A percentile compares a stretch with the other conserved stretches of the same genome.
phyloP scores from a whole-genome alignment of 2,888 invertebrate species.

The Smittia sp. region DNA sequence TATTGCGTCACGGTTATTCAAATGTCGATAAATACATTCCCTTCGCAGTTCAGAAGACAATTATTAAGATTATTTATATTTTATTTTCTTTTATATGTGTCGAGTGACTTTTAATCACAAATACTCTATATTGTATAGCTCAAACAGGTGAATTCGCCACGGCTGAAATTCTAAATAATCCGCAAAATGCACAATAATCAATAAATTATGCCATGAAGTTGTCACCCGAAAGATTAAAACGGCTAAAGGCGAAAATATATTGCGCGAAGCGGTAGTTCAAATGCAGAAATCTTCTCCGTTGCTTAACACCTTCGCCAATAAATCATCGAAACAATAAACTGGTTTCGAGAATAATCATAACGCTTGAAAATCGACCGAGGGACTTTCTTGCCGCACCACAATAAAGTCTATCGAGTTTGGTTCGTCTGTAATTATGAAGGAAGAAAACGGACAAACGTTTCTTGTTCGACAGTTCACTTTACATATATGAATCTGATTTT shows the following conservation, averaged over 20 bases:
- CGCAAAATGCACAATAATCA: slow-evolving; percentile 5
- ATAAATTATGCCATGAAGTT: slow-evolving; percentile 34
- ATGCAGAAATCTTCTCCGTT: slow-evolving; percentile 3
- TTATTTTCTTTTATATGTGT: not conserved
- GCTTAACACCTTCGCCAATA: slow-evolving; percentile 6
- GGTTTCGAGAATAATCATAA: not conserved
- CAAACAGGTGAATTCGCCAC: slow-evolving; percentile 26
- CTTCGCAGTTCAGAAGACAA: slow-evolving; percentile 7
- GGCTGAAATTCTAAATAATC: not conserved
- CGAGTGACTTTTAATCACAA: not conserved
- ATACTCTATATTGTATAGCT: not conserved
- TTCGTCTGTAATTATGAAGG: too few relatives aligned
- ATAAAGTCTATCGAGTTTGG: too few relatives aligned
- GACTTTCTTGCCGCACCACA: too few relatives aligned
- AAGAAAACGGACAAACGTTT: too few relatives aligned
- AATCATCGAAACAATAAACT: slow-evolving; percentile 25
- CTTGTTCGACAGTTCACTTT: too few relatives aligned
- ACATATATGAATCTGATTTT: too few relatives aligned
- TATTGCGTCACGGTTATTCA: slow-evolving; percentile 29
- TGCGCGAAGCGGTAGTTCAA: slow-evolving; percentile 13
- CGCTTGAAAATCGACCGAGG: too few relatives aligned
- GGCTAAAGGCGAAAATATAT: not conserved
- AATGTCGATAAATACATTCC: slow-evolving; percentile 20
- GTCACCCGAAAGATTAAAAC: not conserved
- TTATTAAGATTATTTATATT: slow-evolving; percentile 33